Base-by-base conservation (phyloP, 2,888 invertebrate genomes). In the Epinotia ramella region DNA sequence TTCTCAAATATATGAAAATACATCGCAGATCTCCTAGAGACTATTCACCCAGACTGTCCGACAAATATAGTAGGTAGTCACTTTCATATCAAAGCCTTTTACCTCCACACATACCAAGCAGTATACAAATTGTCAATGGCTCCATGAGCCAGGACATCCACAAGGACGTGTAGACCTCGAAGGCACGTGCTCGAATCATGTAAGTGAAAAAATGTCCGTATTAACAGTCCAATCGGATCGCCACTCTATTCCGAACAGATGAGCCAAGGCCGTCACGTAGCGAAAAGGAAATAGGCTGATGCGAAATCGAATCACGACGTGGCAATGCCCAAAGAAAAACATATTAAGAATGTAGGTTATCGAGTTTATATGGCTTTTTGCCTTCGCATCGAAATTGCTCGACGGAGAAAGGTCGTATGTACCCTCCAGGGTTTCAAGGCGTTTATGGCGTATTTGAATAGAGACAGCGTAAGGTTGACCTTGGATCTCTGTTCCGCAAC, bases 221-320 rank as follows among this genome's bases (percentile, higher is more conserved):
- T 44, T 44, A 63, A 16, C 65, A 49, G 18, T 49, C 49, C 44
- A 24, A 18, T 63, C 33, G 18, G n/a, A 63, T 49, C 49, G 16
- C 49, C 16, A 49, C 13, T 16, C 49, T 16, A 7, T 40, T 12
- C 28, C 40, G 40, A 44, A 63, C 33, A 66, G 66, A 53, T 66
- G 12, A 18, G 20, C 18, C 73, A 44, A 73, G 73, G 66, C 33
- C 53, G 49, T 53, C 66, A 66, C 66, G 66, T 66, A 66, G 1
- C 66, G 16, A 6, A 53, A 53, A 56, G 66, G 66, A 66, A 56
- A 56, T 64, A 24, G 46, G 18, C 46, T 40, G 20, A 46, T 46
- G 46, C 12, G 64, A 20, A 64, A 64, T 13, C 64, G 46, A 64
- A 24, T 64, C 64, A 64, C 46, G 64, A 64, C 20, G 46, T n/a